Base-by-base conservation (phyloP, 2,888 invertebrate genomes). In the Eilema sororculum region DNA sequence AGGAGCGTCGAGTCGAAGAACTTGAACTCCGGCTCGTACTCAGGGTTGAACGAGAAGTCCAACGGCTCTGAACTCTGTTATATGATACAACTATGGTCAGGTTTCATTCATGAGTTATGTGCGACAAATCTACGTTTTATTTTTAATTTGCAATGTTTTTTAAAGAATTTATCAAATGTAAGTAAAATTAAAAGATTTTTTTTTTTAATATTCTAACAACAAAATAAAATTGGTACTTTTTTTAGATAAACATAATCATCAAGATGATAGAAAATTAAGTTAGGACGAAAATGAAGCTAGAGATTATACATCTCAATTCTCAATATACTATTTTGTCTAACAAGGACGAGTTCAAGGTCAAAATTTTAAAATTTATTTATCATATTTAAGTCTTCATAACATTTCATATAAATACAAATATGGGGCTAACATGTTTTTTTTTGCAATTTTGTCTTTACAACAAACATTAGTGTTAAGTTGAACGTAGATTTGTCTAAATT, bases 21-120 rank as follows among this genome's bases (percentile, higher is more conserved):
- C 87, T 97, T 97, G 95, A 99, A 99, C 74, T 97, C 98, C 10
- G 97, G 96, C 93, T 99, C 99, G 91, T 97, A 97, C 90, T 98
- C 97, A 58, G 97, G 97, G 95, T 99, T 99, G 89, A 97, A 97
- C n/a, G 99, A 98, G 92, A 99, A 99, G 92, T 99, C 99, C 80
- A 99, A 94, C 63, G 97, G 97, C 84, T 97, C 97, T 59, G 97
- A 96, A 77, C 96, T 96, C 98, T 98, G 96, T 74, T 60, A 69
- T 74, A 69, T 22, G 41, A 75, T 46, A 72, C 10, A 52, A 22
- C 58, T 2, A n/a, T 46, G 24, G 56, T 76, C 24, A 81, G 46
- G 9, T 16, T 52, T 28, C 56, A 59, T 74, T 64, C n/a, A 5
- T 22, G 22, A 28, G 9, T 22, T 22, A 9, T 24, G 16, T 20